Evolutionary conservation across 2,888 invertebrate genomes (phyloP).

Genomic region (Zhengitettix transpicula): DNA sequence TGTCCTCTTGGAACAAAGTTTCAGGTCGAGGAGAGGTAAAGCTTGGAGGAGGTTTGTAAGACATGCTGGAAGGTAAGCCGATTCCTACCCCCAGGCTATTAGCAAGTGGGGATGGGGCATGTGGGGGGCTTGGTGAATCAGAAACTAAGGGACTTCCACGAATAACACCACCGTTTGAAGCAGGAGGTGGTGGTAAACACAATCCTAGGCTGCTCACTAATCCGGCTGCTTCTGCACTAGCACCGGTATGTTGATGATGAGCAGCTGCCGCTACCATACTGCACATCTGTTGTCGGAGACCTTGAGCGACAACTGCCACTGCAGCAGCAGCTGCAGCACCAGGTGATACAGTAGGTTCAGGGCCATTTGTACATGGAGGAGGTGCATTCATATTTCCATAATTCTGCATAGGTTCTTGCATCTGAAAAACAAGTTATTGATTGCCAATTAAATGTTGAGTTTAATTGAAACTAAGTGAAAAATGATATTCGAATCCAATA

Average conservation of each 20-base stretch:
- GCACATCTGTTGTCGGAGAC: conserved; percentile 73
- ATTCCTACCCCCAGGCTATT: conserved; percentile 31
- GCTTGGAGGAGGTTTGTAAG: conserved; percentile 35
- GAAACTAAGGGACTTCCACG: conserved; percentile 2
- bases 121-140: conserved; percentile 17
- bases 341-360: conserved; percentile 42
- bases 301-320: conserved; percentile 74
- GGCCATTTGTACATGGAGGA: conserved; percentile 33
- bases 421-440: not conserved
- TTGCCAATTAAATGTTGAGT: too few species aligned
- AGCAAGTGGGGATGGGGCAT: conserved; percentile 13
- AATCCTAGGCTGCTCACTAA: conserved; percentile 8
- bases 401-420: conserved; percentile 23
- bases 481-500: too few species aligned
- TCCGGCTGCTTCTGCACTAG: conserved; percentile 28
- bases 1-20: conserved; percentile 43
- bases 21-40: conserved; percentile 28
- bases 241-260: conserved; percentile 26
- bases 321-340: conserved; percentile 49
- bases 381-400: conserved; percentile 26
- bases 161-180: not conserved
- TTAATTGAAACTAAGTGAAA: too few species aligned
- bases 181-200: conserved; percentile 5
- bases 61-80: conserved; percentile 41
- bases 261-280: conserved; percentile 55